Conservation (phyloP, 2,888 invertebrate species). For the Cotesia congregata region DNA sequence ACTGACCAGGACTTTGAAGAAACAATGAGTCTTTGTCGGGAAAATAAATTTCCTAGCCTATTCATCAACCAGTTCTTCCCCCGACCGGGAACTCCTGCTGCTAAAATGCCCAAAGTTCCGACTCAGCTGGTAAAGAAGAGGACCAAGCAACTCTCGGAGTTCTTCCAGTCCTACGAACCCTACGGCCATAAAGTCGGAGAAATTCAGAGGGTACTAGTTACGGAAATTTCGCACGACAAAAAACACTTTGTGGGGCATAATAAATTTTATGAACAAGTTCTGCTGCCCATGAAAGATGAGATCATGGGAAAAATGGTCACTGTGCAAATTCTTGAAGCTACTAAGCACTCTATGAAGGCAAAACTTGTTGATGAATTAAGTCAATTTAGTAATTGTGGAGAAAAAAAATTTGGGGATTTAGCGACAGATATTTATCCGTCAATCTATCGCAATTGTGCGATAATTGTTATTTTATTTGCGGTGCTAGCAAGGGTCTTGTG, state of each 20-base stretch:
- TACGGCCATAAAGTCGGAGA: slow-evolving; percentile 81
- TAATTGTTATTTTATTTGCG: slow-evolving; percentile 60
- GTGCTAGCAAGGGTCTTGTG: slow-evolving; percentile 63
- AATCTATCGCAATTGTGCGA: slow-evolving; percentile 59
- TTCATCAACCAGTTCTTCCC: slow-evolving; percentile 99
- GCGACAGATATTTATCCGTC: slow-evolving; percentile 55
- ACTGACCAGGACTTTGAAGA: slow-evolving; percentile 90
- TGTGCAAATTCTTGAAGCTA: slow-evolving; percentile 79
- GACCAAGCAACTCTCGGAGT: slow-evolving; percentile 88
- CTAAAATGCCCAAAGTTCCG: slow-evolving; percentile 87
- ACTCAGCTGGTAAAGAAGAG: slow-evolving; percentile 90
- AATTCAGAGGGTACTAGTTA: slow-evolving; percentile 86
- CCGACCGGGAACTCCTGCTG: slow-evolving; percentile 96
- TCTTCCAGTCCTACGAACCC: slow-evolving; percentile 91
- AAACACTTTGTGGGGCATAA: slow-evolving; percentile 95
- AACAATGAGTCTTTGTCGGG: slow-evolving; percentile 85
- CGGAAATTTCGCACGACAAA: slow-evolving; percentile 93
- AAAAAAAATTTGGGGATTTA: slow-evolving; percentile 47
- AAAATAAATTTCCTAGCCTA: slow-evolving; percentile 91
- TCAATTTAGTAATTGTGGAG: slow-evolving; percentile 51
- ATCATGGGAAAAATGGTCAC: slow-evolving; percentile 87
- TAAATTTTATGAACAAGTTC: slow-evolving; percentile 93
- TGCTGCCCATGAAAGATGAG: slow-evolving; percentile 83
- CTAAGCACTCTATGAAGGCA: slow-evolving; percentile 86
- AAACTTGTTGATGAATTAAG: slow-evolving; percentile 73